Evolutionary conservation across 2,797 vertebrate genomes (phyloP).

Genomic region (Trachurus trachurus): DNA sequence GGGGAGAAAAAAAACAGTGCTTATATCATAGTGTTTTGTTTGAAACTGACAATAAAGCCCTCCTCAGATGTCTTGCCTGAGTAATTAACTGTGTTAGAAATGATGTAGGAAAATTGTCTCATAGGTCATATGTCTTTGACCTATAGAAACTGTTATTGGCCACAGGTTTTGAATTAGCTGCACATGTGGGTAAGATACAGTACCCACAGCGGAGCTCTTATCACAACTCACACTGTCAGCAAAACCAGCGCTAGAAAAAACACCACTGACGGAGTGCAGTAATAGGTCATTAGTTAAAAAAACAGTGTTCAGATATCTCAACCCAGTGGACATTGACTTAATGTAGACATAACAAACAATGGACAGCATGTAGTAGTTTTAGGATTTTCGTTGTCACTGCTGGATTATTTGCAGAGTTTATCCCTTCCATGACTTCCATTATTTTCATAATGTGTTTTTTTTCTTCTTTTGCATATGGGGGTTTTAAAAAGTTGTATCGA

Average conservation of each 20-base stretch:
- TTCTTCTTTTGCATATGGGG: neutral
- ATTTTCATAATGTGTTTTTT: neutral
- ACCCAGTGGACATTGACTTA: slow-evolving; percentile 50
- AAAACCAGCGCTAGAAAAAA: slow-evolving; percentile 65
- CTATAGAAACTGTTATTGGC: slow-evolving; percentile 79
- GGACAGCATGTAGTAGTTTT: slow-evolving; percentile 46
- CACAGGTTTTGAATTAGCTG: slow-evolving; percentile 77
- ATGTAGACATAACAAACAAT: slow-evolving; percentile 59
- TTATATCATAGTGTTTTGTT: slow-evolving; percentile 75
- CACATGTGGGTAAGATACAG: slow-evolving; percentile 78
- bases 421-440: neutral
- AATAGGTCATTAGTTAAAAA: slow-evolving; percentile 65
- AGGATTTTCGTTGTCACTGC: slow-evolving; percentile 31
- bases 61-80: slow-evolving; percentile 67
- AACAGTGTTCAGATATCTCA: slow-evolving; percentile 53
- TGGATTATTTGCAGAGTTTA: neutral
- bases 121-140: slow-evolving; percentile 74
- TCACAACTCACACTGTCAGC: slow-evolving; percentile 74
- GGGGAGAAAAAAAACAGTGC: slow-evolving; percentile 13
- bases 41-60: slow-evolving; percentile 74
- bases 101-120: slow-evolving; percentile 79
- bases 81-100: slow-evolving; percentile 71
- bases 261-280: slow-evolving; percentile 47
- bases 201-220: slow-evolving; percentile 71
- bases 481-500: slow-evolving; percentile 2